Conservation (phyloP, 2,797 vertebrate species). For the Acanthurus lineatus region DNA sequence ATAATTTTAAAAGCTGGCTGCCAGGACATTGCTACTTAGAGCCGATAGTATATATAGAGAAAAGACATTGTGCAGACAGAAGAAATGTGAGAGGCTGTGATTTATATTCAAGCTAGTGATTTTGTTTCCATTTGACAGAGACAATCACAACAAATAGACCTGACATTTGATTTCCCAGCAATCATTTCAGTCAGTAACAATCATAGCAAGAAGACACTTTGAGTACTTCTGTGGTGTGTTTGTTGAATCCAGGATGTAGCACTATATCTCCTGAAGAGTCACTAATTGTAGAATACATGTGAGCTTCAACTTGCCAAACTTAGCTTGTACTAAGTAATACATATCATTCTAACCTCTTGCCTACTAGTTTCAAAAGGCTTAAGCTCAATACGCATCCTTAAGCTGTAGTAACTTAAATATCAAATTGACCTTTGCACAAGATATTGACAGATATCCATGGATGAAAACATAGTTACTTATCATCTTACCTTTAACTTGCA, state of each 20-base stretch:
- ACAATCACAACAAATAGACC: not conserved
- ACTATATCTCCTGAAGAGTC: not conserved
- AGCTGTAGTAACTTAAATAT: not conserved
- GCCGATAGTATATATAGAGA: not conserved
- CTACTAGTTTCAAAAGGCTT: not conserved
- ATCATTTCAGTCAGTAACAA: not conserved
- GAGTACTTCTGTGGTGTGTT: not conserved
- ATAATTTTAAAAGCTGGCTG: not conserved
- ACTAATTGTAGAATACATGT: not conserved
- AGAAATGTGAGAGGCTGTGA: slow-evolving; percentile 1
- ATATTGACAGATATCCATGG: not conserved
- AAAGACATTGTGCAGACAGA: not conserved
- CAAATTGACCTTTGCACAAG: not conserved
- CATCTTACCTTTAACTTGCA: not conserved
- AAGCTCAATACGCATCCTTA: not conserved
- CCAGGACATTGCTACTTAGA: slow-evolving; percentile 4
- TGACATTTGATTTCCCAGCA: not conserved
- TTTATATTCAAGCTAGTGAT: not conserved
- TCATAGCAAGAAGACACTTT: not conserved
- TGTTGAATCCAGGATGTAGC: not conserved
- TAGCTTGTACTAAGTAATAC: not conserved
- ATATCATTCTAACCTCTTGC: not conserved
- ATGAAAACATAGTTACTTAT: not conserved
- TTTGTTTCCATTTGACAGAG: not conserved
- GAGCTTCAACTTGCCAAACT: not conserved